Conservation (phyloP, 92 coral and sea anemone genomes). For the Montipora capitata region DNA sequence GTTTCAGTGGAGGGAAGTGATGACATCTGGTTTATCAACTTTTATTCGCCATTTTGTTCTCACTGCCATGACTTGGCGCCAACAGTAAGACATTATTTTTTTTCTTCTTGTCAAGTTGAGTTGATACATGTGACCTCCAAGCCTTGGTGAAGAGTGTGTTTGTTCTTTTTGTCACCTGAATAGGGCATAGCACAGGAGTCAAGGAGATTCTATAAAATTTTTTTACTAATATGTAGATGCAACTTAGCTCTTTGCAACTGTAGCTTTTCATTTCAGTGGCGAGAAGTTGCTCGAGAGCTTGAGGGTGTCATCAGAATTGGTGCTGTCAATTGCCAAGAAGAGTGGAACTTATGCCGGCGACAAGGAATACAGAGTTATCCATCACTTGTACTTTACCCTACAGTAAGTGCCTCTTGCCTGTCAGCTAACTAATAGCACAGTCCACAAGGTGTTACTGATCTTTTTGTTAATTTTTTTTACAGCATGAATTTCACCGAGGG, state of each 20-base stretch:
- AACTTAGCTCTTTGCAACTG: too few species aligned
- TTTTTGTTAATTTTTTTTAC: background rate
- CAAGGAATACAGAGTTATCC: slow-evolving; percentile 96
- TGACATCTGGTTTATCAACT: slow-evolving; percentile 97
- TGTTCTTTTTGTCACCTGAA: too few species aligned
- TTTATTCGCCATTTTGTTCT: slow-evolving; percentile 97
- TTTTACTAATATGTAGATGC: too few species aligned
- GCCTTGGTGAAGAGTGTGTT: too few species aligned
- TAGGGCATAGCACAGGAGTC: too few species aligned
- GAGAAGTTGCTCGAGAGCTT: slow-evolving; percentile 96
- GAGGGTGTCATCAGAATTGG: slow-evolving; percentile 99
- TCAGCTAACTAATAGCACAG: background rate
- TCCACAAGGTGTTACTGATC: background rate
- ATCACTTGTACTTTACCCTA: slow-evolving; percentile 90
- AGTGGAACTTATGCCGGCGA: slow-evolving; percentile 92
- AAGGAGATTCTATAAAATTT: too few species aligned
- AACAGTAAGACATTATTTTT: slow-evolving; percentile 74
- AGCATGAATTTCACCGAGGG: slow-evolving; percentile 95
- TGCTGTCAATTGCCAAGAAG: slow-evolving; percentile 99
- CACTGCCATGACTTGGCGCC: slow-evolving; percentile 99
- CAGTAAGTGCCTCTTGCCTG: slow-evolving; percentile 69
- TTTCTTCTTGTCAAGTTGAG: background rate
- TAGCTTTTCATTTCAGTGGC: slow-evolving; percentile 76
- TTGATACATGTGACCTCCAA: background rate
- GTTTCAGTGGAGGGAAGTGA: slow-evolving; percentile 96